Evolutionary conservation across 2,113 vertebrate genomes (phyloP).

Genomic region (Melanotaenia duboulayi): DNA sequence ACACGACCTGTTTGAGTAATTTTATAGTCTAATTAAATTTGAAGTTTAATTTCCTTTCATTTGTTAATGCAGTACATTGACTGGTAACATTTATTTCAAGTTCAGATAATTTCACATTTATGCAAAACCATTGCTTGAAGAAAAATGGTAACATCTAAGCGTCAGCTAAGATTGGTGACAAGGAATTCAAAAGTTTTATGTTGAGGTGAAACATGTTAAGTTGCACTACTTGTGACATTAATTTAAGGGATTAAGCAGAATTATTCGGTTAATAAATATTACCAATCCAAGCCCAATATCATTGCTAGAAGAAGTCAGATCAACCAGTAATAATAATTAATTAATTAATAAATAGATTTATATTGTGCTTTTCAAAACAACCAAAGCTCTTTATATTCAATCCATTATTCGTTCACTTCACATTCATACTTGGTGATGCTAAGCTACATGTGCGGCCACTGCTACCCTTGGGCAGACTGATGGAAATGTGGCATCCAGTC

Average conservation of each 20-base stretch:
- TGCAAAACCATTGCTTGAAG: not conserved
- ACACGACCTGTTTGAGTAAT: not conserved
- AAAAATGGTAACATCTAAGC: not conserved
- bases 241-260: not conserved
- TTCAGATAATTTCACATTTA: not conserved
- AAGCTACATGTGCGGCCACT: no score
- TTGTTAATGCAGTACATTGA: not conserved
- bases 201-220: not conserved
- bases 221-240: not conserved
- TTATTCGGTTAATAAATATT: not conserved
- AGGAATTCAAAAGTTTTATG: no score
- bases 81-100: not conserved
- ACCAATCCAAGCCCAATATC: not conserved
- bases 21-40: not conserved
- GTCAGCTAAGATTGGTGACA: not conserved
- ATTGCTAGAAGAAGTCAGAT: not conserved
- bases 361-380: no score
- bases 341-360: no score
- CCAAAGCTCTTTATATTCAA: no score
- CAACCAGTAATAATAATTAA: no score
- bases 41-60: not conserved
- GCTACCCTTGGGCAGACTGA: no score
- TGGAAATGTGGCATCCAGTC: no score
- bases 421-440: no score
- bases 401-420: no score